Percentiles rank a stretch among this genome's conserved stretches.
These are phyloP conservation scores for Mongoloraphidia duomilia DNA, from an alignment of 2,888 invertebrate species.

Conservation along the genomic window DNA sequence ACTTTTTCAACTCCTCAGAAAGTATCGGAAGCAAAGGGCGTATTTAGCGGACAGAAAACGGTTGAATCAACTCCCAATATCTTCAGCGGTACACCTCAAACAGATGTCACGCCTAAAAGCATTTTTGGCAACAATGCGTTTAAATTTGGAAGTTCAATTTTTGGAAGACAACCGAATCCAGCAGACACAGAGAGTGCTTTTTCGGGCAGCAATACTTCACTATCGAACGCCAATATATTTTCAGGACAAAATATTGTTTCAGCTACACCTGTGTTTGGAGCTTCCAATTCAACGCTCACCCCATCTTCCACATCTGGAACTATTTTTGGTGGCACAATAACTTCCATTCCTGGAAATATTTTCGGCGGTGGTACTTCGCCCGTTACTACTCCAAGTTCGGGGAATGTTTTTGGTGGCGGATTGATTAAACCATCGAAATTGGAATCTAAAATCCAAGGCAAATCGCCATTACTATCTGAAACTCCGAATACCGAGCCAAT, in stretches of 20 bases:
- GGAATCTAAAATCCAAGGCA: not conserved
- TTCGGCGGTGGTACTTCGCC: conserved; percentile 15
- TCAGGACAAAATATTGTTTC: not conserved
- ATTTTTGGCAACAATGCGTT: conserved; percentile 7
- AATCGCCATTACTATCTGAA: not conserved
- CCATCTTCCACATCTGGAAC: not conserved
- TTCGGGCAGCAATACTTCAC: not conserved
- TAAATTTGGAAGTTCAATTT: not conserved
- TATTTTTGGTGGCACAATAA: conserved; percentile 9
- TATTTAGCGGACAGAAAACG: conserved; percentile 16
- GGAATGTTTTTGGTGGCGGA: conserved; percentile 6
- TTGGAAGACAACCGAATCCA: not conserved
- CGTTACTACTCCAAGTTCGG: conserved; percentile 9
- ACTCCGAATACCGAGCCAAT: too few species aligned
- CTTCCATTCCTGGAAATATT: conserved; percentile 11
- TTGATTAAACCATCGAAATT: not conserved
- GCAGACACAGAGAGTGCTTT: too few species aligned
- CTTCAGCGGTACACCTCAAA: conserved; percentile 7
- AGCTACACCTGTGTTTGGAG: conserved; percentile 18
- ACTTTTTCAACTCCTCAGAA: not conserved
- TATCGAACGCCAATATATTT: not conserved
- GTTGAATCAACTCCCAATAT: conserved; percentile 2
- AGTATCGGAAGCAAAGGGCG: conserved; percentile 4
- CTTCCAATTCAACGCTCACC: not conserved
- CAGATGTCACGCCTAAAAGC: conserved; percentile 6